Base-by-base conservation (phyloP, 2,888 invertebrate species). In the Yponomeuta plumbellus region DNA sequence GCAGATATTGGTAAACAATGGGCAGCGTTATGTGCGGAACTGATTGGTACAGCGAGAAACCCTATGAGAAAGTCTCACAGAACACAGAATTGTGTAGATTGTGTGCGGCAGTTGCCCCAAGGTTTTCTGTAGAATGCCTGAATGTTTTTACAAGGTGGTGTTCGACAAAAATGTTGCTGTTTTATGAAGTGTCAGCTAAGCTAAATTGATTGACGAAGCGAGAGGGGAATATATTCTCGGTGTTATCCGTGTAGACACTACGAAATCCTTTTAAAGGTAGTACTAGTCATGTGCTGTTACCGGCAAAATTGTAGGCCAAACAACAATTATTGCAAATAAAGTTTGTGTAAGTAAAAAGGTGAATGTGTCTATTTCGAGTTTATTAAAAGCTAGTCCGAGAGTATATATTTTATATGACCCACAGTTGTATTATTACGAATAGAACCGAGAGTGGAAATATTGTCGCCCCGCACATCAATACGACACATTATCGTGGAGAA, bases 121-220 rank as follows among this genome's bases (percentile, higher is more conserved):
- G 34, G 44, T 52, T 52, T 52, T 17, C 17, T 52, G 17, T 13
- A 52, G 44, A 52, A 52, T 52, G 44, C 44, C 44, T 34, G 34
- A 52, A 52, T 52, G 17, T 13, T 52, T 52, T 52, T 52, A 34
- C 5, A 8, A 52, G 44, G 44, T 52, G 44, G 44, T 52, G 17
- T 52, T 17, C 44, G 13, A 17, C 44, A 17, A 52, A 44, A 52
- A 52, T 52, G 17, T 52, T 34, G 17, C 40, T 22, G 21, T 63
- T 63, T 63, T 44, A 21, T 22, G 22, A n/a, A 63, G n/a, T 63
- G 63, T 63, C 63, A 44, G 63, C 13, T 22, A 23, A 63, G 63
- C 20, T n/a, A 63, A 63, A 63, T 63, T 63, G 63, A 63, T 63
- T 44, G 40, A 63, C 22, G 63, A 63, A 21, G 44, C 44, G 22